Conservation (phyloP, 2,797 vertebrate genomes). For the Dicrostonyx torquatus region DNA sequence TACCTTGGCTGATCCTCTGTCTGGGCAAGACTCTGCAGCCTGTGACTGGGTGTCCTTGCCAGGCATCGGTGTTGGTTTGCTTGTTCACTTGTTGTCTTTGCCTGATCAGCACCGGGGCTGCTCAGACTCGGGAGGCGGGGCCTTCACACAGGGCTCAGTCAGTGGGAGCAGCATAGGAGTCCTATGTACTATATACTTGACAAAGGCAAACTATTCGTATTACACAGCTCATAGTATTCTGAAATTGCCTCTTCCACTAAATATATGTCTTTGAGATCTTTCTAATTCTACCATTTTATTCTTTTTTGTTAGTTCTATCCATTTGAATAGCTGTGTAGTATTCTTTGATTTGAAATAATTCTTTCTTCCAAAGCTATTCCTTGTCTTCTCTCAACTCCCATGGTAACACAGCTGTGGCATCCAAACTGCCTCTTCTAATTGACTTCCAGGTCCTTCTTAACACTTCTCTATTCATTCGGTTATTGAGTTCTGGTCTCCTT, state of each 20-base stretch:
- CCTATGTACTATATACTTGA: not conserved
- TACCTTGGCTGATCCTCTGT: conserved; percentile 30
- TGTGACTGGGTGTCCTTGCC: conserved; percentile 48
- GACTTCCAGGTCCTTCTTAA: not conserved
- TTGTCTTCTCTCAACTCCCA: conserved; percentile 17
- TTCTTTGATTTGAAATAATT: not conserved
- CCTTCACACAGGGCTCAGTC: not conserved
- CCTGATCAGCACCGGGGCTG: not conserved
- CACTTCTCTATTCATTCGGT: not conserved
- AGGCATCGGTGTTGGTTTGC: not conserved
- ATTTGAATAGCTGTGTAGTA: not conserved
- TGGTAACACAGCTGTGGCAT: not conserved
- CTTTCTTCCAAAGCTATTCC: not conserved
- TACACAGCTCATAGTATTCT: not conserved
- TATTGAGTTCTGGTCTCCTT: conserved; percentile 19
- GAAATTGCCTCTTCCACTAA: conserved; percentile 39
- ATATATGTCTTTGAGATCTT: conserved; percentile 19
- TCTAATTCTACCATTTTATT: not conserved
- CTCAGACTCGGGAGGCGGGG: not conserved
- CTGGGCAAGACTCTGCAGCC: not conserved
- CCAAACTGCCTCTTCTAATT: not conserved
- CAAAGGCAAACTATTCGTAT: not conserved
- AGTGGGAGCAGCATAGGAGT: not conserved
- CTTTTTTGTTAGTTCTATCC: not conserved
- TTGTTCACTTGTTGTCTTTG: not conserved